These are phyloP conservation scores for Diarsia brunnea DNA, from an alignment of 2,888 invertebrate species.

Conservation along the genomic window DNA sequence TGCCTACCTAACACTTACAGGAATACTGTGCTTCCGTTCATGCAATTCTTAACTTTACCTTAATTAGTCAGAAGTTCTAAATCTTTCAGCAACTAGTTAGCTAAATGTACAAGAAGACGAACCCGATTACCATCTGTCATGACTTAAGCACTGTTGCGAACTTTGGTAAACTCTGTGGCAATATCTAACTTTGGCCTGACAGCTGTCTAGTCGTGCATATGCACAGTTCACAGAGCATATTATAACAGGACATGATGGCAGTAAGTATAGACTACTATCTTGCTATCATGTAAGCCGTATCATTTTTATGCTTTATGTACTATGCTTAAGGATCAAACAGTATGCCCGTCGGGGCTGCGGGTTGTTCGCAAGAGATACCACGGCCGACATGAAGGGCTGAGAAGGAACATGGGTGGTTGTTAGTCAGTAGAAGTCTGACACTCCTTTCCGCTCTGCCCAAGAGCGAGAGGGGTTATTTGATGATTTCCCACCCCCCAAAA, in stretches of 20 bases:
- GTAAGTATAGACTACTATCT: background rate
- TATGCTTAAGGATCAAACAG: no score
- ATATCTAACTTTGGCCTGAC: conserved; percentile 15
- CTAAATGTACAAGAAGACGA: background rate
- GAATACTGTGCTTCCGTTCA: background rate
- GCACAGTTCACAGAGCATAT: conserved; percentile 13
- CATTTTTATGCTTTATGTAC: no score
- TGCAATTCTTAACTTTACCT: background rate
- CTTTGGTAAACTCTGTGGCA: conserved; percentile 1
- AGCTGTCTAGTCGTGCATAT: conserved; percentile 1
- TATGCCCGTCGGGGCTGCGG: no score
- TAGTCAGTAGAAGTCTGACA: no score
- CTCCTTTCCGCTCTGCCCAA: no score
- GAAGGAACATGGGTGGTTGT: no score
- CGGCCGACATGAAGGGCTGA: no score
- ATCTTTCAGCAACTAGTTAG: background rate
- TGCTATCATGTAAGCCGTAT: background rate
- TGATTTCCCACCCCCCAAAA: no score
- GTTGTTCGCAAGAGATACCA: no score
- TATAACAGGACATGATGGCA: background rate
- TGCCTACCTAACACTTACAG: background rate
- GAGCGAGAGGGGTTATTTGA: no score
- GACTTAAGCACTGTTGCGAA: conserved; percentile 16
- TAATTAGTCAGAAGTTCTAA: conserved; percentile 10
- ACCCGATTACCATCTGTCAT: conserved; percentile 7